These are phyloP conservation scores for Macrophya annulata DNA, from an alignment of 2,888 invertebrate genomes.

Conservation along the genomic window DNA sequence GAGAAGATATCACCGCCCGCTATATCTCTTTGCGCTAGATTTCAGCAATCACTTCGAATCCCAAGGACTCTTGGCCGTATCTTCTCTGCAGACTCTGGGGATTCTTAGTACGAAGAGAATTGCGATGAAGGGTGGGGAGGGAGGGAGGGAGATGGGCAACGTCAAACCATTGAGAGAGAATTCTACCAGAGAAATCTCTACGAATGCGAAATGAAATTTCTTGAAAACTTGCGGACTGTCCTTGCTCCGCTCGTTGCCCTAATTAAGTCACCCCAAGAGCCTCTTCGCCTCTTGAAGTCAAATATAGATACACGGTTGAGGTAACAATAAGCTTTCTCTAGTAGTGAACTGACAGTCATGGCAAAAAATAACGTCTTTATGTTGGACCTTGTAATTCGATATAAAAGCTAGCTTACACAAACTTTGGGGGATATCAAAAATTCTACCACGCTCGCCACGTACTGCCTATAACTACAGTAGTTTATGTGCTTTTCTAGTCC, in stretches of 20 bases:
- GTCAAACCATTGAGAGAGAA: constrained; percentile 22
- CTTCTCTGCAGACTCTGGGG: constrained; percentile 37
- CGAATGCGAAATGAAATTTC: constrained; percentile 46
- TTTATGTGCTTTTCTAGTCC: neutral
- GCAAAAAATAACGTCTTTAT: neutral
- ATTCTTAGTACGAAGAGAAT: constrained; percentile 26
- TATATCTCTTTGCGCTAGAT: constrained; percentile 43
- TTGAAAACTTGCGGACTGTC: constrained; percentile 40
- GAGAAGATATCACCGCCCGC: constrained; percentile 37
- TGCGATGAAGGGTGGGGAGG: neutral
- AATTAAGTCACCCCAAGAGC: constrained; percentile 47
- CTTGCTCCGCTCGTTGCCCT: constrained; percentile 46
- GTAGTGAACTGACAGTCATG: constrained; percentile 17
- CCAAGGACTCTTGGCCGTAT: constrained; percentile 47
- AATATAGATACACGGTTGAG: constrained; percentile 22
- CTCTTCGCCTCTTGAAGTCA: constrained; percentile 18
- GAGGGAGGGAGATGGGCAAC: neutral
- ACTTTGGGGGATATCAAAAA: constrained; percentile 2
- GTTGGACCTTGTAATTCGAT: constrained; percentile 23
- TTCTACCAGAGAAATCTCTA: constrained; percentile 29
- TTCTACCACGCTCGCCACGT: neutral
- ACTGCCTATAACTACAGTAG: constrained; percentile 19
- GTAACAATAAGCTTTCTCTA: constrained; percentile 8
- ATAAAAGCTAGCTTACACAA: neutral
- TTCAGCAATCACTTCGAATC: constrained; percentile 46